phyloP scores from a whole-genome alignment of 1,140 invertebrate species.

The Drosophila ananassae region DNA sequence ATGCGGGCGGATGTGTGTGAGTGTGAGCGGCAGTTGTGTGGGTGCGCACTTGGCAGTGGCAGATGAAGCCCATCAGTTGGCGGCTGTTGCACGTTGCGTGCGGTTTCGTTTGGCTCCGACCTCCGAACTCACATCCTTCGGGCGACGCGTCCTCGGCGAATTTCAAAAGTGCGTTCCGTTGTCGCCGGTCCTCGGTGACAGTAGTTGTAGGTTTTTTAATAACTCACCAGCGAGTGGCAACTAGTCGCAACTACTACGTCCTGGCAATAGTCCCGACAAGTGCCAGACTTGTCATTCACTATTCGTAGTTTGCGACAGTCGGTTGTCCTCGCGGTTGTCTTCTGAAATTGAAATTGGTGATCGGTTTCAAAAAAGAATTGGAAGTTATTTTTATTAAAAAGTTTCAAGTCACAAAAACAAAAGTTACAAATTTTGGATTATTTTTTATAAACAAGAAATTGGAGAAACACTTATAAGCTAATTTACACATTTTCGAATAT shows the following conservation, averaged over 20 bases:
- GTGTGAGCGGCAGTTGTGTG: slow-evolving; percentile 29
- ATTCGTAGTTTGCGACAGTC: slow-evolving; percentile 54
- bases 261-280: slow-evolving; percentile 44
- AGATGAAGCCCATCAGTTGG: slow-evolving; percentile 75
- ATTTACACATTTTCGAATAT: too few relatives aligned
- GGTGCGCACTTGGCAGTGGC: slow-evolving; percentile 43
- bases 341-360: slow-evolving; percentile 3
- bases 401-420: neutral
- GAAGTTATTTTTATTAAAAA: neutral
- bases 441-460: neutral
- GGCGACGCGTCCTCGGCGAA: slow-evolving; percentile 27
- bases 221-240: slow-evolving; percentile 32
- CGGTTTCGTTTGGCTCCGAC: slow-evolving; percentile 52
- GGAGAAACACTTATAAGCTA: too few relatives aligned
- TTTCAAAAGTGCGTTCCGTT: slow-evolving; percentile 65
- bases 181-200: slow-evolving; percentile 21
- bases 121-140: slow-evolving; percentile 26
- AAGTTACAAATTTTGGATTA: too few relatives aligned
- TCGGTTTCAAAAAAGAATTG: slow-evolving; percentile 19
- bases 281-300: slow-evolving; percentile 54
- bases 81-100: slow-evolving; percentile 81
- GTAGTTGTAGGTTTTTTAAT: slow-evolving; percentile 48
- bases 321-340: slow-evolving; percentile 52
- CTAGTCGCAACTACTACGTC: slow-evolving; percentile 44
- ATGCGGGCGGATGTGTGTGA: slow-evolving; percentile 13